Evolutionary conservation across 1,140 invertebrate species (phyloP).

Genomic region (Drosophila funebris): DNA sequence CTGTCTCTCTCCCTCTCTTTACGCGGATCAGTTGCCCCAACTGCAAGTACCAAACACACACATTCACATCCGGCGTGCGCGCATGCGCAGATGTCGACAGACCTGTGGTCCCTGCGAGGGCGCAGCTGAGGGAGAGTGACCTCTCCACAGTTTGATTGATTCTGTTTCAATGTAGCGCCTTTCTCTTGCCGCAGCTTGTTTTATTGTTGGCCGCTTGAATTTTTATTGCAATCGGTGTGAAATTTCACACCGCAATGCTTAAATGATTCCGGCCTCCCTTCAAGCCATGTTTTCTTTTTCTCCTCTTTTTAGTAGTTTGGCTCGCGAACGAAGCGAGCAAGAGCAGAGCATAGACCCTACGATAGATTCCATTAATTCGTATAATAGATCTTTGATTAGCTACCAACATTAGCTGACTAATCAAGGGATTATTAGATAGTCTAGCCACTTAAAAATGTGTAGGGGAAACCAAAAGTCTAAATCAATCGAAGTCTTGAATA

Average conservation of each 20-base stretch:
- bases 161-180: conserved; percentile 73
- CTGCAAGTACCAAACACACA: conserved; percentile 32
- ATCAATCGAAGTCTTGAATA: no score
- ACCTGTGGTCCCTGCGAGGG: conserved; percentile 13
- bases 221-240: conserved; percentile 83
- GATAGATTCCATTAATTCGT: not conserved
- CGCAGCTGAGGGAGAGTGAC: not conserved
- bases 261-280: conserved; percentile 70
- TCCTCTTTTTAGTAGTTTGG: conserved; percentile 39
- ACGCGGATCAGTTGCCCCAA: conserved; percentile 4
- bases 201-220: conserved; percentile 63
- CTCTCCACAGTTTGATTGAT: conserved; percentile 70
- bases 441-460: no score
- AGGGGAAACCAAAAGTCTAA: no score
- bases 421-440: not conserved
- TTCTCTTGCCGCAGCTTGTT: conserved; percentile 56
- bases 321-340: conserved; percentile 36
- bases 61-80: conserved; percentile 75
- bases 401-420: not conserved
- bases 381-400: not conserved
- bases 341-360: not conserved
- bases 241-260: conserved; percentile 83
- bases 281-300: not conserved
- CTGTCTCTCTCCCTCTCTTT: conserved; percentile 10
- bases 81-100: conserved; percentile 64